phyloP scores from a whole-genome alignment of 37 sponge, comb jelly and placozoan species.

The Aplysina aerophoba region DNA sequence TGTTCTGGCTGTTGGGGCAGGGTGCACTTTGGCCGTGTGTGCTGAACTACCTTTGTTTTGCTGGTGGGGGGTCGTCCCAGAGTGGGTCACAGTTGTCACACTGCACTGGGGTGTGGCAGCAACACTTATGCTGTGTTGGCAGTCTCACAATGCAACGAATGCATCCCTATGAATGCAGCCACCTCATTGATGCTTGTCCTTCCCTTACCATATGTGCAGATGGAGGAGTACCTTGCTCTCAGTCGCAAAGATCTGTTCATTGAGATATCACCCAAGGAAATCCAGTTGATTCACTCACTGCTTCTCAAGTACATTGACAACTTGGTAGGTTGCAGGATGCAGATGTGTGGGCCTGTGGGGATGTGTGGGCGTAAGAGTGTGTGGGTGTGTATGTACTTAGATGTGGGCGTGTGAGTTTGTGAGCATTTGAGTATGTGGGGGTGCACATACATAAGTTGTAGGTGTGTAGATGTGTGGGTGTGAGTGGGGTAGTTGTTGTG shows the following conservation, averaged over 20 bases:
- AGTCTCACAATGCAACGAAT: too few species aligned
- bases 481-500: too few species aligned
- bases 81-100: too few species aligned
- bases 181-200: neutral
- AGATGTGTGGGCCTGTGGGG: constrained; percentile 24
- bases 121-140: too few species aligned
- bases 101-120: too few species aligned
- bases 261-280: constrained; percentile 75
- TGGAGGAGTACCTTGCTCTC: constrained; percentile 89
- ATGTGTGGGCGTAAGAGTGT: constrained; percentile 40
- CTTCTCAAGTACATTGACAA: constrained; percentile 68
- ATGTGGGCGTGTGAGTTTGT: constrained; percentile 33
- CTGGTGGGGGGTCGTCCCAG: too few species aligned
- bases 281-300: constrained; percentile 63
- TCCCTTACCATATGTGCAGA: constrained; percentile 23
- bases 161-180: too few species aligned
- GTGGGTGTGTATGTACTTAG: constrained; percentile 38
- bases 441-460: constrained; percentile 1
- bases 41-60: too few species aligned
- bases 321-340: constrained; percentile 55
- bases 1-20: too few species aligned
- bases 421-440: constrained; percentile 39
- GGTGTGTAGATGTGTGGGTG: constrained; percentile 40
- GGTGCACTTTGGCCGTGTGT: too few species aligned
- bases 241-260: constrained; percentile 76